Evolutionary conservation across 2,797 vertebrate genomes (phyloP).

Genomic region (Neoniphon sammara): DNA sequence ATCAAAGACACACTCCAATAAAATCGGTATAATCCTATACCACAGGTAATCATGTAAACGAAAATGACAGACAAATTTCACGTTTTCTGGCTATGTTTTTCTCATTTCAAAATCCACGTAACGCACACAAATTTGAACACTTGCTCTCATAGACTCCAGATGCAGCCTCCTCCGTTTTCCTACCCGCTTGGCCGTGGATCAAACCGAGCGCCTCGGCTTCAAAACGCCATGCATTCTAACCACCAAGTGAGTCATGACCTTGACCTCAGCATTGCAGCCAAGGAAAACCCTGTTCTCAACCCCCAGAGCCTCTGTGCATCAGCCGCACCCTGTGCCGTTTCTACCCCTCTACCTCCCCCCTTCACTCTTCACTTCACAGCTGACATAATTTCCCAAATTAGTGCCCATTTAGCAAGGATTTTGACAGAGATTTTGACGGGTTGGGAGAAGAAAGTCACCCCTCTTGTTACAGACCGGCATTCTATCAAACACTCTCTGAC

Average conservation of each 20-base stretch:
- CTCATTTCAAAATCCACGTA: conserved; percentile 42
- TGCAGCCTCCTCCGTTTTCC: conserved; percentile 68
- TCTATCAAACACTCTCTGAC: conserved; percentile 85
- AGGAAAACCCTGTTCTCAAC: conserved; percentile 66
- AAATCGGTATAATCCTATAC: conserved; percentile 62
- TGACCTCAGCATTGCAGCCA: conserved; percentile 73
- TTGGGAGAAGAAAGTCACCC: conserved; percentile 88
- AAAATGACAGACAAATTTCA: conserved; percentile 54
- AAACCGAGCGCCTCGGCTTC: conserved; percentile 60
- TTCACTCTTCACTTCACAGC: conserved; percentile 85
- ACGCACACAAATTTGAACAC: conserved; percentile 33
- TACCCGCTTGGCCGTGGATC: conserved; percentile 70
- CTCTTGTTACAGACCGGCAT: conserved; percentile 77
- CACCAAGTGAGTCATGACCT: conserved; percentile 69
- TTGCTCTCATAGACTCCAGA: conserved; percentile 67
- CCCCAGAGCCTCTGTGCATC: conserved; percentile 68
- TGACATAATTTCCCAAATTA: conserved; percentile 86
- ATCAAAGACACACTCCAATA: conserved; percentile 55
- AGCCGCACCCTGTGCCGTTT: conserved; percentile 48
- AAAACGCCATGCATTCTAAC: conserved; percentile 63
- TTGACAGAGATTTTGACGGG: conserved; percentile 82
- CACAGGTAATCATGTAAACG: conserved; percentile 57
- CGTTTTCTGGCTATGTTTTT: conserved; percentile 29
- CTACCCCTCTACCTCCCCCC: conserved; percentile 33
- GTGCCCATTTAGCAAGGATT: conserved; percentile 82